These are phyloP conservation scores for Cephalopholis sonnerati DNA, from an alignment of 2,113 vertebrate genomes.

Conservation along the genomic window DNA sequence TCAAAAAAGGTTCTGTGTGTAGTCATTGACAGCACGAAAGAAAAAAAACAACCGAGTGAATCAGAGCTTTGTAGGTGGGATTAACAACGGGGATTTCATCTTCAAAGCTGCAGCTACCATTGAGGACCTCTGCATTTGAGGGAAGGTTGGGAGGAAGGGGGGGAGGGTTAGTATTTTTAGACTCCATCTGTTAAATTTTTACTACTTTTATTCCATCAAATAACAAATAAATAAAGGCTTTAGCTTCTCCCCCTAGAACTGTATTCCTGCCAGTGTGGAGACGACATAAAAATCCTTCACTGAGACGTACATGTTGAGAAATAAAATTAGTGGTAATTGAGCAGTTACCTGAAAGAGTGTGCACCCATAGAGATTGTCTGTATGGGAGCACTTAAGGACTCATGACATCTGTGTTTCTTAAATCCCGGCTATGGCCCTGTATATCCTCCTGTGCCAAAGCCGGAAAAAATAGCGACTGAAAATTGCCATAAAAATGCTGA, in stretches of 20 bases:
- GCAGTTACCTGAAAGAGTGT: not conserved
- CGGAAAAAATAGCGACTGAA: not conserved
- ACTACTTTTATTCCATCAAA: not conserved
- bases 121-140: not conserved
- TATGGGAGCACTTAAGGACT: not conserved
- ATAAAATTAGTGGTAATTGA: not conserved
- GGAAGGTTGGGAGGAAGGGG: not conserved
- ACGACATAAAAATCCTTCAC: not conserved
- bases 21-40: not conserved
- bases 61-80: conserved; percentile 1
- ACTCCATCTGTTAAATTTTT: not conserved
- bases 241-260: not conserved
- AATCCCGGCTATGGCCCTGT: not conserved
- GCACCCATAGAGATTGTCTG: not conserved
- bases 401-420: not conserved
- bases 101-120: not conserved
- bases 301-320: not conserved
- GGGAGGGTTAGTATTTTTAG: not conserved
- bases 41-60: not conserved
- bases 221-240: not conserved
- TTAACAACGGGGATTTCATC: not conserved
- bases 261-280: not conserved
- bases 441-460: not conserved
- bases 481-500: not conserved
- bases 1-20: not conserved